Evolutionary conservation across 2,797 vertebrate species (phyloP).

Genomic region (Poeciliopsis paucimaculata): DNA sequence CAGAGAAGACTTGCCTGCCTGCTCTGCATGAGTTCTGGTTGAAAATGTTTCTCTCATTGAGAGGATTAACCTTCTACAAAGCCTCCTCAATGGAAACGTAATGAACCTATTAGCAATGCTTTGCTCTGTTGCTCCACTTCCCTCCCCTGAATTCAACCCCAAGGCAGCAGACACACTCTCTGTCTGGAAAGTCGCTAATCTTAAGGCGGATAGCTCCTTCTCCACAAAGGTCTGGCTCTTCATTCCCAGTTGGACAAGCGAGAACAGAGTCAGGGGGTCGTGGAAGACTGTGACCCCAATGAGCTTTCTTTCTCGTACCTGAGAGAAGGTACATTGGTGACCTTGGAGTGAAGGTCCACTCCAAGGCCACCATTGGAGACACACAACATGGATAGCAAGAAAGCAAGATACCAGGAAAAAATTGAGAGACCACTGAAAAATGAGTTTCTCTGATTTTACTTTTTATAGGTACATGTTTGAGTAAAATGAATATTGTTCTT

Average conservation of each 20-base stretch:
- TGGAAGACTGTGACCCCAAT: conserved; percentile 49
- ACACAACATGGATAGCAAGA: conserved; percentile 6
- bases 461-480: too few species aligned
- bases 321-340: conserved; percentile 14
- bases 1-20: conserved; percentile 9
- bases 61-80: conserved; percentile 78
- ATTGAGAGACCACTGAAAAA: too few species aligned
- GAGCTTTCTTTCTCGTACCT: conserved; percentile 63
- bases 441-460: too few species aligned
- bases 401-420: background rate
- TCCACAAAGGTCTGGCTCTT: conserved; percentile 72
- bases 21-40: conserved; percentile 38
- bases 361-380: conserved; percentile 59
- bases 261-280: conserved; percentile 48
- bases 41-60: conserved; percentile 81
- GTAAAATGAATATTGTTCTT: too few species aligned
- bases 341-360: conserved; percentile 57
- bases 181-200: conserved; percentile 53
- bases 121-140: conserved; percentile 52
- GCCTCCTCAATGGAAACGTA: conserved; percentile 75
- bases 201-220: conserved; percentile 54
- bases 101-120: conserved; percentile 80
- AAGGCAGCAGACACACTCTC: conserved; percentile 51
- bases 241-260: conserved; percentile 56
- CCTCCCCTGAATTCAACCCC: conserved; percentile 50